These are phyloP conservation scores for Epirrhoe tristata DNA, from an alignment of 2,888 invertebrate genomes.

Conservation along the genomic window DNA sequence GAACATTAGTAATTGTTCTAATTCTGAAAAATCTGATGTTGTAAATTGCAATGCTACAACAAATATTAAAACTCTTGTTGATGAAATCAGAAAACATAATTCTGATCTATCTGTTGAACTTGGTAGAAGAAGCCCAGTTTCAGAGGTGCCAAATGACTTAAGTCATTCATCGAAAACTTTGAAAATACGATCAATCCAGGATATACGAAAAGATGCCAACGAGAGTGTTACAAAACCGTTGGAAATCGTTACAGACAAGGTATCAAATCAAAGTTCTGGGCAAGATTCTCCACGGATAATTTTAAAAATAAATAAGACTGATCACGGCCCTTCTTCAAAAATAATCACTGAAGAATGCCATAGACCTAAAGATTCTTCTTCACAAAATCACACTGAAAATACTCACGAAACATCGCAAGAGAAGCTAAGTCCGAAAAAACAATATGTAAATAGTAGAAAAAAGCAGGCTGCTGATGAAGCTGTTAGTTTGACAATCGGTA, in stretches of 20 bases:
- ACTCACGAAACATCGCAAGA: constrained; percentile 65
- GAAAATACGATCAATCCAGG: constrained; percentile 57
- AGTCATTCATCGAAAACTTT: constrained; percentile 46
- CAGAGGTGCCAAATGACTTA: constrained; percentile 53
- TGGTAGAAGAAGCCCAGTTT: constrained; percentile 46
- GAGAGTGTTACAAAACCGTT: constrained; percentile 76
- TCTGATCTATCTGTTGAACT: constrained; percentile 48
- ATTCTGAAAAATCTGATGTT: constrained; percentile 50
- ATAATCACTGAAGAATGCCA: constrained; percentile 77
- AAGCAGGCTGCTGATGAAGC: constrained; percentile 59
- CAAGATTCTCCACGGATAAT: constrained; percentile 86
- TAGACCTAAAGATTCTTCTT: constrained; percentile 54
- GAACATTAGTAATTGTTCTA: constrained; percentile 51
- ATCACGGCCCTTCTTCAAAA: constrained; percentile 80
- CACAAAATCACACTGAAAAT: constrained; percentile 60
- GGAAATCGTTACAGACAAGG: constrained; percentile 78
- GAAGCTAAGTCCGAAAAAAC: constrained; percentile 62
- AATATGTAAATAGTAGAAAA: constrained; percentile 65
- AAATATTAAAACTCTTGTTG: constrained; percentile 31
- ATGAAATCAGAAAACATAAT: constrained; percentile 45
- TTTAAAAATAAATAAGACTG: constrained; percentile 88
- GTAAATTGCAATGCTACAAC: constrained; percentile 49
- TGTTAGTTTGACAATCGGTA: constrained; percentile 66
- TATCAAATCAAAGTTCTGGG: constrained; percentile 70
- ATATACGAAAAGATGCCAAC: constrained; percentile 59